Evolutionary conservation across 2,113 vertebrate species (phyloP).

Genomic region (Uria lomvia): DNA sequence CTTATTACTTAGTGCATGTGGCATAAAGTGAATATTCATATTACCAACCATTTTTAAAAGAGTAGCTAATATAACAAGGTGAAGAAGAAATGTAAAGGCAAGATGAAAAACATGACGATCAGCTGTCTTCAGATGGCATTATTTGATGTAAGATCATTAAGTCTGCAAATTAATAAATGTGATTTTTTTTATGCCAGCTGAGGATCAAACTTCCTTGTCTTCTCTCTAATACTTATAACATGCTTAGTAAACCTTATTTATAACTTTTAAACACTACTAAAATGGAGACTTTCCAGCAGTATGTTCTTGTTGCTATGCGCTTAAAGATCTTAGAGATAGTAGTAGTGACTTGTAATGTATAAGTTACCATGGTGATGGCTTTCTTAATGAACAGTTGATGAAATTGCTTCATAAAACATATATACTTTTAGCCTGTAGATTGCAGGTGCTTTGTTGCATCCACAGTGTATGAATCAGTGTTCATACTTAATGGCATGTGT

Average conservation of each 20-base stretch:
- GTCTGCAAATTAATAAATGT: not conserved
- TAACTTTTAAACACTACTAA: not conserved
- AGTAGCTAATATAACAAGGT: not conserved
- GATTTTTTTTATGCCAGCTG: not conserved
- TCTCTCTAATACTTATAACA: not conserved
- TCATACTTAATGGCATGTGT: not conserved
- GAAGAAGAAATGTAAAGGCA: not conserved
- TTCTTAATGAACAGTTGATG: slow-evolving; percentile 37
- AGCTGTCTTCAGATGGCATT: not conserved
- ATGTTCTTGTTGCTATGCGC: not conserved
- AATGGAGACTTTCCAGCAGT: not conserved
- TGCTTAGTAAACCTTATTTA: not conserved
- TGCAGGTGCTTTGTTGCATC: not conserved
- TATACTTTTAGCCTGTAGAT: not conserved
- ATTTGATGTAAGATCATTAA: not conserved
- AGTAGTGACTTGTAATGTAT: not conserved
- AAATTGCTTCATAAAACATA: slow-evolving; percentile 42
- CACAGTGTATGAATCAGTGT: not conserved
- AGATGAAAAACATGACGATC: not conserved
- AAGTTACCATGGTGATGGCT: slow-evolving; percentile 39
- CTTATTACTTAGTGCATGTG: not conserved
- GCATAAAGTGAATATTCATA: not conserved
- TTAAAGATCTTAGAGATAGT: not conserved
- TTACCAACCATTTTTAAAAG: not conserved
- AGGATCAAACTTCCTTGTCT: not conserved